phyloP scores from a whole-genome alignment of 2,888 invertebrate genomes.

The Cetonia aurata region DNA sequence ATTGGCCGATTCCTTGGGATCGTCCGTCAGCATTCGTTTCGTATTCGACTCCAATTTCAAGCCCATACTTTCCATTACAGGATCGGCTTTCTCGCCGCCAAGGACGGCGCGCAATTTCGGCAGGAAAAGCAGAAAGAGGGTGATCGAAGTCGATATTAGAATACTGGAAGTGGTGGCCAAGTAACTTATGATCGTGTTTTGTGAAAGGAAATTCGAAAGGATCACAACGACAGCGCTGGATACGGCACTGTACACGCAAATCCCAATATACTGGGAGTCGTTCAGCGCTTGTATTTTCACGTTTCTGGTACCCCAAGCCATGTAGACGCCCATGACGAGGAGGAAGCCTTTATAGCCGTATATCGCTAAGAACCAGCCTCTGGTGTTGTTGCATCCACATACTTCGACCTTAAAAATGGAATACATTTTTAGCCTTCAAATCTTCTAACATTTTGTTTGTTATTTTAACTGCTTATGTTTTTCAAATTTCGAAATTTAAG shows the following conservation, averaged over 20 bases:
- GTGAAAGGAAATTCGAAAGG: constrained; percentile 88
- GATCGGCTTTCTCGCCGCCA: constrained; percentile 78
- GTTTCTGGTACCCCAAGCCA: constrained; percentile 96
- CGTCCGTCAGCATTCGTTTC: constrained; percentile 68
- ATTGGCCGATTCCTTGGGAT: constrained; percentile 87
- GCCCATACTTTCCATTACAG: constrained; percentile 90
- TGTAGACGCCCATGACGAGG: constrained; percentile 90
- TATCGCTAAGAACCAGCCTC: constrained; percentile 90
- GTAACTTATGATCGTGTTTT: constrained; percentile 84
- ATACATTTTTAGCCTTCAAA: constrained; percentile 35
- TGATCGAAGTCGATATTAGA: constrained; percentile 87
- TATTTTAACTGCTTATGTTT: no score
- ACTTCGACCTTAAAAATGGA: constrained; percentile 81
- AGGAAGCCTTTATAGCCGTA: constrained; percentile 92
- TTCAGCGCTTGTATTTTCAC: constrained; percentile 93
- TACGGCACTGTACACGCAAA: constrained; percentile 93
- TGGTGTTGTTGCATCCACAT: constrained; percentile 88
- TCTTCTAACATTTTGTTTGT: no score
- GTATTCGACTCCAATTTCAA: constrained; percentile 91
- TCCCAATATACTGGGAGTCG: constrained; percentile 94
- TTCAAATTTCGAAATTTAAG: no score
- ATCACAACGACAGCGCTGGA: constrained; percentile 90
- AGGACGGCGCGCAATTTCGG: constrained; percentile 86
- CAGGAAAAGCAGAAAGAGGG: constrained; percentile 86
- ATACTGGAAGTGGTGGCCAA: constrained; percentile 87